Evolutionary conservation across 1,140 invertebrate genomes (phyloP), one percentile per base, ranked within the genome.

Genomic region (Drosophila setifemur): DNA sequence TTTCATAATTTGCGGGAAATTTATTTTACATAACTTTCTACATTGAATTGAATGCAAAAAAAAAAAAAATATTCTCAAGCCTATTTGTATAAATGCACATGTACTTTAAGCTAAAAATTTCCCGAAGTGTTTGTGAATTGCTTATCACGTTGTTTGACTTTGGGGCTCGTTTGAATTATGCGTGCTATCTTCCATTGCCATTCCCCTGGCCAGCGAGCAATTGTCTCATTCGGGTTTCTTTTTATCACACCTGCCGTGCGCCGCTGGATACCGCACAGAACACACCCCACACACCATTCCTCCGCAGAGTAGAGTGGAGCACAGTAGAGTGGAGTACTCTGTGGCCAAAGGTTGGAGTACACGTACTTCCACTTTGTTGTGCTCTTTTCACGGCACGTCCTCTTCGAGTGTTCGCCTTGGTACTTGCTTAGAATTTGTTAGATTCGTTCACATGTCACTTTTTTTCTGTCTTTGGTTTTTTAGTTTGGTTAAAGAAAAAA

Each of bases 71-170:
- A n/a, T n/a, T n/a, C n/a, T n/a, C n/a, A n/a, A n/a, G n/a, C n/a
- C n/a, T n/a, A n/a, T n/a, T n/a, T n/a, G n/a, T n/a, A n/a, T n/a
- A n/a, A n/a, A n/a, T n/a, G n/a, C n/a, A n/a, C n/a, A n/a, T n/a
- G n/a, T n/a, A n/a, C n/a, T n/a, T n/a, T n/a, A n/a, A n/a, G n/a
- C n/a, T n/a, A n/a, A n/a, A n/a, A n/a, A n/a, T 44, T 33, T 50
- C 11, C 35, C 4, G 12, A 14, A 45, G 57, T 64, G 60, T 64
- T 39, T 68, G 58, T 60, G 76, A 79, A 79, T 79, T 63, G 81
- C 75, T 83, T 83, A 83, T 83, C 81, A 79, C 40, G 71, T 82
- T 73, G 68, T 83, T 75, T 85, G 74, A 85, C 74, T 79, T 83
- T 83, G 64, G 66, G 70, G 29, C 70, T 63, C 72, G 67, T 82